Conservation (phyloP, 1,140 invertebrate genomes). For the Nasonia longicornis region DNA sequence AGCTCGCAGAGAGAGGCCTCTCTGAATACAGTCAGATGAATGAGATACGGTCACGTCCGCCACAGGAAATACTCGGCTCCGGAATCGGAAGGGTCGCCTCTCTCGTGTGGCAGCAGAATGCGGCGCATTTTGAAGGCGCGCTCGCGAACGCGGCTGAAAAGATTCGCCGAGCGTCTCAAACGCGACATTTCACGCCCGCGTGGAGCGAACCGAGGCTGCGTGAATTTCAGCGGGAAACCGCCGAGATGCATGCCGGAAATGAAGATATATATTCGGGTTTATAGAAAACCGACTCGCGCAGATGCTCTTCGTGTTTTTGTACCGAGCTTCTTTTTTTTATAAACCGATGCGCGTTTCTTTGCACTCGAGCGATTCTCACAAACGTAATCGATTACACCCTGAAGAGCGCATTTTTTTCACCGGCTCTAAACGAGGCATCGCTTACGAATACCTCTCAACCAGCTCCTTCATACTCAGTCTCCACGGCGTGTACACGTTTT, state of each 20-base stretch:
- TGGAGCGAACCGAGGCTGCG: background rate
- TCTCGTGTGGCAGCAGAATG: background rate
- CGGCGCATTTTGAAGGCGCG: no score
- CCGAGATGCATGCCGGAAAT: background rate
- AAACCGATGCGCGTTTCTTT: no score
- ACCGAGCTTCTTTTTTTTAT: no score
- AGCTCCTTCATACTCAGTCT: background rate
- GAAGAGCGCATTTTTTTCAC: no score
- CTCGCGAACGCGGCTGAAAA: background rate
- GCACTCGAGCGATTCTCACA: no score
- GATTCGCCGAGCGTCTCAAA: background rate
- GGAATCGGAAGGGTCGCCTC: background rate
- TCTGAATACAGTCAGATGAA: slow-evolving; percentile 2
- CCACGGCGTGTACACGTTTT: background rate
- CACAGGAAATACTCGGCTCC: background rate
- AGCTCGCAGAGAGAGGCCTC: background rate
- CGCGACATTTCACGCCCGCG: background rate
- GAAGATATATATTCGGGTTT: background rate
- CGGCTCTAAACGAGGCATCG: no score
- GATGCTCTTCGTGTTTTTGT: no score
- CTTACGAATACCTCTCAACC: no score
- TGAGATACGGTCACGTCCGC: slow-evolving; percentile 6
- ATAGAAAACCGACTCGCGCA: no score
- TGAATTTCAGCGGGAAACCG: background rate
- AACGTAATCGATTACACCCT: no score